phyloP scores from a whole-genome alignment of 2,797 vertebrate genomes.

The Rhabdophis nuchalis region DNA sequence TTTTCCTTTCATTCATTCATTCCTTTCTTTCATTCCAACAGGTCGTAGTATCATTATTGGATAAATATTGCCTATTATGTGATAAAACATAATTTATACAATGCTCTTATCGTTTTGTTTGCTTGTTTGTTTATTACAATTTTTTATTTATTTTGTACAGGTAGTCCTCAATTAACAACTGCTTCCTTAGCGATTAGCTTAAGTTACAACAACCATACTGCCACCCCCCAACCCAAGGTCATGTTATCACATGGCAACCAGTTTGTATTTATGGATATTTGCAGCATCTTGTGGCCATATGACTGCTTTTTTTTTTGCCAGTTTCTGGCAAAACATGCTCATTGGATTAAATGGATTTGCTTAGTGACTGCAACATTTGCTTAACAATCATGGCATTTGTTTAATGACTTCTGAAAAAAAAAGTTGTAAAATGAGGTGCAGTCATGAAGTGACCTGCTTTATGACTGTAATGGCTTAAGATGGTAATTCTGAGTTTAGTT shows the following conservation, averaged over 20 bases:
- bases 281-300: background rate
- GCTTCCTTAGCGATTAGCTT: background rate
- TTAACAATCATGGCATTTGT: background rate
- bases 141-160: background rate
- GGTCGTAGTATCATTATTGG: background rate
- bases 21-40: background rate
- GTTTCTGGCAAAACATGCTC: background rate
- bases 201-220: background rate
- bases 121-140: no score
- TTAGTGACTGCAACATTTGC: background rate
- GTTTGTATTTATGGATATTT: background rate
- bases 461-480: background rate
- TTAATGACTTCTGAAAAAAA: background rate
- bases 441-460: background rate
- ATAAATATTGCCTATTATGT: background rate
- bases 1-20: background rate
- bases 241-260: background rate
- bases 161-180: background rate
- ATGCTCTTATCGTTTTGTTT: background rate
- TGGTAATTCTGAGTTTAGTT: no score
- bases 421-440: background rate
- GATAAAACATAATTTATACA: background rate
- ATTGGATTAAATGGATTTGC: background rate
- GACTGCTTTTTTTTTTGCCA: background rate
- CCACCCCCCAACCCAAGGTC: background rate